Base-by-base conservation (phyloP, 2,797 vertebrate species). In the Etheostoma nigrum region DNA sequence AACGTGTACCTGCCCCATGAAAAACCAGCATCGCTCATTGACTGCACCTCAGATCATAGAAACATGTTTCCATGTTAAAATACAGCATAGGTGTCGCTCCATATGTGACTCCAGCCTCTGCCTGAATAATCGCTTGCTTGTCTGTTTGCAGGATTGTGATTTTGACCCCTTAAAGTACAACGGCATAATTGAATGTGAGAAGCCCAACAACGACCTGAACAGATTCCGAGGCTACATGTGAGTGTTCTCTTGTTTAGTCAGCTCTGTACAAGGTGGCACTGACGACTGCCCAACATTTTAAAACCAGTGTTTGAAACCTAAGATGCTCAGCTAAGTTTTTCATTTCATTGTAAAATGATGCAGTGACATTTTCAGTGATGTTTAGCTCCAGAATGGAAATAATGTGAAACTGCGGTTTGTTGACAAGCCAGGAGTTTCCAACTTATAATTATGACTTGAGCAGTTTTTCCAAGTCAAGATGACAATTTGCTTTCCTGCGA, bases 181-280 rank as follows among this genome's bases (percentile, higher is more conserved):
- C 93, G 95, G 97, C 52, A 23, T 96, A 6, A 97, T 99, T 71
- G 98, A 99, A 92, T 99, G 98, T 54, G 98, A 99, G 93, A 98
- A 97, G 85, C 98, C 98, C 65, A 99, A 99, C 94, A 99, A 99
- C 2, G 97, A 99, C 93, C 95, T 99, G 90, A 97, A 96, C 93
- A 92, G 97, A 76, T 99, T 99, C 92, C 93, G 94, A 81, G 98
- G 98, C 55, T 98, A 96, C 95, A 98, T 98, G 98, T 99, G 94
- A 99, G 97, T 98, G 72, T 61, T 40, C 4, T 47, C 25, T 21
- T 9, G 25, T 68, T 44, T 15, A 2, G 30, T 42, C 33, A n/a
- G 8, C 36, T 60, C 30, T 49, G 4, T 48, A 10, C 18, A 2
- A 25, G 25, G 2, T 57, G 42, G 42, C 10, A 40, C 36, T 12